These are phyloP conservation scores for Palythoa grandis DNA, from an alignment of 92 coral and sea anemone genomes.

Conservation along the genomic window DNA sequence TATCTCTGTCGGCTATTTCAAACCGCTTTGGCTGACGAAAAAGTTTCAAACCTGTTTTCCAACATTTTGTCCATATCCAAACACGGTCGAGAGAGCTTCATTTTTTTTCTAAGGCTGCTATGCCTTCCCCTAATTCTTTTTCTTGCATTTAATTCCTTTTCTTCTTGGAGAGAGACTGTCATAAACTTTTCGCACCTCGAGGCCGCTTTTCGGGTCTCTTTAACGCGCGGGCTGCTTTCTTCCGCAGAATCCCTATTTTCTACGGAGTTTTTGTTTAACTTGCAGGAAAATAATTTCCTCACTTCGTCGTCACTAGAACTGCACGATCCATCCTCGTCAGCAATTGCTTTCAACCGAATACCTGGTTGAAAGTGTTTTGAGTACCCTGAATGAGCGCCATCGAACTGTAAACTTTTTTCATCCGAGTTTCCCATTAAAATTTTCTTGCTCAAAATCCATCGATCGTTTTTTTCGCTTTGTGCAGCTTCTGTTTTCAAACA, in stretches of 20 bases:
- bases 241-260: neutral
- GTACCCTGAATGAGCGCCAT: neutral
- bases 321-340: conserved; percentile 25
- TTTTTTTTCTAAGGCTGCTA: conserved; percentile 13
- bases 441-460: conserved; percentile 30
- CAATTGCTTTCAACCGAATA: neutral
- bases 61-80: conserved; percentile 46
- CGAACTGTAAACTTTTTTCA: conserved; percentile 1
- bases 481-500: conserved; percentile 5
- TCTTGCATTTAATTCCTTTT: conserved; percentile 24
- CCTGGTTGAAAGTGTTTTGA: conserved; percentile 26
- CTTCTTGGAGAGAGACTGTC: conserved; percentile 33
- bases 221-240: neutral
- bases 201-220: neutral
- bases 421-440: conserved; percentile 1
- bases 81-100: conserved; percentile 33
- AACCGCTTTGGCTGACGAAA: conserved; percentile 17
- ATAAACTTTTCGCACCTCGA: conserved; percentile 14
- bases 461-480: conserved; percentile 1
- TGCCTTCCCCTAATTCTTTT: conserved; percentile 29
- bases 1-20: conserved; percentile 16
- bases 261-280: conserved; percentile 27
- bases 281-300: conserved; percentile 36
- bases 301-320: conserved; percentile 43
- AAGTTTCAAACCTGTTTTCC: conserved; percentile 33